Percentiles rank a stretch among this genome's conserved stretches.
These are phyloP conservation scores for Aphidius gifuensis DNA, from an alignment of 1,140 invertebrate genomes.

Conservation along the genomic window DNA sequence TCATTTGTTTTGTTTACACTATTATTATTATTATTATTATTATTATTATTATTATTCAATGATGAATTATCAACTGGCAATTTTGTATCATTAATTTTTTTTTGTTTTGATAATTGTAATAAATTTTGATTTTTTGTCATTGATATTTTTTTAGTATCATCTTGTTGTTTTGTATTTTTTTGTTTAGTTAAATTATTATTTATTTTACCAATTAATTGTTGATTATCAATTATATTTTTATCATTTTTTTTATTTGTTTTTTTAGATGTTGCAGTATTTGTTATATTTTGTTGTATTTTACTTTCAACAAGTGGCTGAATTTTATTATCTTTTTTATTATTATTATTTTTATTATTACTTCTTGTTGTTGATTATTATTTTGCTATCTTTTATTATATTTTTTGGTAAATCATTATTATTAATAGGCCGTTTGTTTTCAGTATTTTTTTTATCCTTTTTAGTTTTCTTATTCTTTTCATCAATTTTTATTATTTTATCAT, in stretches of 20 bases:
- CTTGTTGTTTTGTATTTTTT: constrained; percentile 25
- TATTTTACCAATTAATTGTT: constrained; percentile 29
- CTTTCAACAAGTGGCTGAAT: constrained; percentile 26
- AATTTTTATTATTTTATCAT: constrained; percentile 34
- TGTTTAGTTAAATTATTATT: constrained; percentile 31
- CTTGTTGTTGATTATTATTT: constrained; percentile 29
- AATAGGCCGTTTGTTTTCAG: constrained; percentile 48
- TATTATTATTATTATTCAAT: not conserved
- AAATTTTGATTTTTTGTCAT: too few relatives aligned
- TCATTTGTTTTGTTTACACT: constrained; percentile 43
- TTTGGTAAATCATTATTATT: constrained; percentile 21
- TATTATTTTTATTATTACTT: not conserved
- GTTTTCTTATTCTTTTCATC: constrained; percentile 39
- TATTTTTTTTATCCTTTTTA: constrained; percentile 49
- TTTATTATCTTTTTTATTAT: constrained; percentile 36
- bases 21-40: too few relatives aligned
- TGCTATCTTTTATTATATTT: constrained; percentile 23
- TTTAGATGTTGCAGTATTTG: constrained; percentile 25
- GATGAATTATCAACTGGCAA: constrained; percentile 26
- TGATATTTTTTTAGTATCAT: constrained; percentile 23
- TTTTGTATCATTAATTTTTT: constrained; percentile 7
- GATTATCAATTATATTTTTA: constrained; percentile 33
- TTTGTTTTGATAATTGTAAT: constrained; percentile 10
- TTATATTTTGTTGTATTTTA: constrained; percentile 35
- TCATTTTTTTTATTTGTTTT: constrained; percentile 34